Evolutionary conservation across 2,888 invertebrate species (phyloP).

Genomic region (Drosophila sordidapex): DNA sequence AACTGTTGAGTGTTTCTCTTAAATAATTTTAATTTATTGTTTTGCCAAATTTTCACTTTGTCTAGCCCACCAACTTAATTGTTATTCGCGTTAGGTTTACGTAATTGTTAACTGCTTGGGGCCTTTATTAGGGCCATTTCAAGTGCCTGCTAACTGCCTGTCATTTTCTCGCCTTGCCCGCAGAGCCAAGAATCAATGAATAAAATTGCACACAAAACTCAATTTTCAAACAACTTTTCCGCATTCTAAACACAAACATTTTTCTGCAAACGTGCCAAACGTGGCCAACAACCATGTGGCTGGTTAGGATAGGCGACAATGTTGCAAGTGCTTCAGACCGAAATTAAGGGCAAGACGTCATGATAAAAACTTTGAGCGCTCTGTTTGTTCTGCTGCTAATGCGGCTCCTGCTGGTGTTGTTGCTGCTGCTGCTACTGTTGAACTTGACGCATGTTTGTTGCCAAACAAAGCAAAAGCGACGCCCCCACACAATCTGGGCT

Average conservation of each 20-base stretch:
- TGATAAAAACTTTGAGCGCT: constrained; percentile 70
- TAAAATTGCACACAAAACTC: constrained; percentile 67
- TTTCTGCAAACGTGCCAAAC: constrained; percentile 45
- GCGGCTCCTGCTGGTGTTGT: constrained; percentile 28
- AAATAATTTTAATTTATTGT: background rate
- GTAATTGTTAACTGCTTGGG: constrained; percentile 25
- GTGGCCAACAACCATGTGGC: constrained; percentile 42
- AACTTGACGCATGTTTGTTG: constrained; percentile 80
- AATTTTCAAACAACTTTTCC: constrained; percentile 74
- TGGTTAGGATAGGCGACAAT: constrained; percentile 60
- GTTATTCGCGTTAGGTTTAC: background rate
- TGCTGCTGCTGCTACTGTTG: constrained; percentile 45
- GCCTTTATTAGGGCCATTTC: constrained; percentile 6
- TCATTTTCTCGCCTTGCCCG: constrained; percentile 4
- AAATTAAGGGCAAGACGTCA: constrained; percentile 75
- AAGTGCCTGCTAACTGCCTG: background rate
- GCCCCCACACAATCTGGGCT: constrained; percentile 43
- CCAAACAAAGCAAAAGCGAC: constrained; percentile 64
- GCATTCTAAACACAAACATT: constrained; percentile 67
- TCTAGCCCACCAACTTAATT: background rate
- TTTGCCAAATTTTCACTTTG: background rate
- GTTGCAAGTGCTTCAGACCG: constrained; percentile 56
- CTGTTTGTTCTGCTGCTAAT: constrained; percentile 23
- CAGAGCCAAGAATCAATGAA: constrained; percentile 64
- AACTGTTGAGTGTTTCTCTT: background rate